Conservation (phyloP, 2,888 invertebrate genomes). For the Noctua comes region DNA sequence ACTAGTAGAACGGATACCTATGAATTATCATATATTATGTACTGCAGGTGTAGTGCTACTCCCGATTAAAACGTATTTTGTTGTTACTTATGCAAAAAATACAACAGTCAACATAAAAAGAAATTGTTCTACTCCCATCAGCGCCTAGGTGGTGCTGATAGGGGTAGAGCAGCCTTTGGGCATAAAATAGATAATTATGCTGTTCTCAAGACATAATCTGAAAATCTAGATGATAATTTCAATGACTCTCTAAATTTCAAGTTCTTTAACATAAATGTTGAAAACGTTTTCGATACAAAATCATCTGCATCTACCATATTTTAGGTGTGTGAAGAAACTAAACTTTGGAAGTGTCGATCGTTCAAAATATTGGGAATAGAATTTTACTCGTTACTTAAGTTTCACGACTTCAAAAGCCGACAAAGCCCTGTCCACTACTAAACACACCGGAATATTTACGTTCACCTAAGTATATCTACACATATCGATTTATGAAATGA, state of each 20-base stretch:
- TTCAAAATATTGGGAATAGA: not conserved
- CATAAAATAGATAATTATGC: not conserved
- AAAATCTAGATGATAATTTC: not conserved
- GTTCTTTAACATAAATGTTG: not conserved
- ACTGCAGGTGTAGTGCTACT: not conserved
- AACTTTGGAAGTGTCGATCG: too few relatives aligned
- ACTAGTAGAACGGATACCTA: not conserved
- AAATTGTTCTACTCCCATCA: too few relatives aligned
- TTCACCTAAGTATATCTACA: constrained; percentile 6
- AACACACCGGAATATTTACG: constrained; percentile 21
- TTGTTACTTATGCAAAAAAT: not conserved
- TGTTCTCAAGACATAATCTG: not conserved
- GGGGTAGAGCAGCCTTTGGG: too few relatives aligned
- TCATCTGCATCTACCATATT: not conserved
- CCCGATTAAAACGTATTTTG: not conserved
- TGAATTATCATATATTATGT: not conserved
- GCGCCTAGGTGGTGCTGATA: too few relatives aligned
- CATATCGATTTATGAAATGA: constrained; percentile 36
- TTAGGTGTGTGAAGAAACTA: not conserved
- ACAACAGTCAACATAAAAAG: too few relatives aligned
- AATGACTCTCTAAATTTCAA: not conserved
- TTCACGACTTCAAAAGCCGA: constrained; percentile 1
- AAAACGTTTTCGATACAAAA: not conserved
- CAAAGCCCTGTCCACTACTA: not conserved
- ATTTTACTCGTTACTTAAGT: not conserved